These are phyloP conservation scores for Drosophila koepferae DNA, from an alignment of 2,888 invertebrate species.

Conservation along the genomic window DNA sequence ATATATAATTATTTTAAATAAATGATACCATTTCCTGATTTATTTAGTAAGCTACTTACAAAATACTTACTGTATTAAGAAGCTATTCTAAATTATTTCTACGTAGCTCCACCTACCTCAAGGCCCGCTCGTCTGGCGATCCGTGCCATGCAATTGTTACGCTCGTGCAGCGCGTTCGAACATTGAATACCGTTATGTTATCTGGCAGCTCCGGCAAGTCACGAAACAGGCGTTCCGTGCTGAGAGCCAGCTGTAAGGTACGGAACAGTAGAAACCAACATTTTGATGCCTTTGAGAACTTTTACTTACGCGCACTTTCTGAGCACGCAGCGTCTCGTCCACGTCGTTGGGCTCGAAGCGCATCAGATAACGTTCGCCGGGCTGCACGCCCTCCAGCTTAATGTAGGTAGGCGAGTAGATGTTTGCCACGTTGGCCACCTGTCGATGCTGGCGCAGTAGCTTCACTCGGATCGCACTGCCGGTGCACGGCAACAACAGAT, in stretches of 20 bases:
- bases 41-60: too few relatives aligned
- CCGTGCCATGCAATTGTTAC: constrained; percentile 88
- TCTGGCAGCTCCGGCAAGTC: constrained; percentile 86
- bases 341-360: constrained; percentile 86
- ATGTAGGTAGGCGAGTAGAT: constrained; percentile 86
- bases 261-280: background rate
- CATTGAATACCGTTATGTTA: constrained; percentile 86
- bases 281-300: background rate
- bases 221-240: constrained; percentile 85
- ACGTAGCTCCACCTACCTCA: constrained; percentile 66
- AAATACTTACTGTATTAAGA: background rate
- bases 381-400: constrained; percentile 78
- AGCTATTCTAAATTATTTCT: background rate
- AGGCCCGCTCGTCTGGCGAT: constrained; percentile 85
- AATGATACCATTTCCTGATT: too few relatives aligned
- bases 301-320: constrained; percentile 86
- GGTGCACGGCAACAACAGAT: constrained; percentile 87
- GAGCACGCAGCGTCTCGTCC: constrained; percentile 86
- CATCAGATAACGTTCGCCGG: constrained; percentile 86
- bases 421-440: constrained; percentile 82
- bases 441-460: constrained; percentile 83
- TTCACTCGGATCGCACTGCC: constrained; percentile 86
- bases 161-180: constrained; percentile 86
- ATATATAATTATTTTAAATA: too few relatives aligned
- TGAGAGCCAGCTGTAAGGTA: constrained; percentile 85